phyloP scores from a whole-genome alignment of 2,113 vertebrate genomes.

The Ancistrus triradiatus region DNA sequence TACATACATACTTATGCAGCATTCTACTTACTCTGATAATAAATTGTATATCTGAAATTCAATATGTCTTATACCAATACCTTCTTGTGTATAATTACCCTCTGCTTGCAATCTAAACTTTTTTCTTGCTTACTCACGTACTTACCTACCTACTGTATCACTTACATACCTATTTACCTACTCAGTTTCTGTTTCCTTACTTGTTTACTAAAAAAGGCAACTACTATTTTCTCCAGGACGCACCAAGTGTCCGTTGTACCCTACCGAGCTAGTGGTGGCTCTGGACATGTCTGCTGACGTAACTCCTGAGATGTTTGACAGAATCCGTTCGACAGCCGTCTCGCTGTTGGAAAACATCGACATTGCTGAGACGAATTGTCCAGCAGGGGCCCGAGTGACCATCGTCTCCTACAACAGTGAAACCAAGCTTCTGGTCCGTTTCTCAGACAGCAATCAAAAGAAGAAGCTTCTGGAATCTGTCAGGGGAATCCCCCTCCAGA shows the following conservation, averaged over 20 bases:
- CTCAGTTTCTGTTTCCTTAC: too few relatives aligned
- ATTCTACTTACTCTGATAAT: too few relatives aligned
- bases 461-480: constrained; percentile 61
- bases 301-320: constrained; percentile 63
- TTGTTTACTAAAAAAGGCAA: too few relatives aligned
- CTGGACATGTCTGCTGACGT: constrained; percentile 79
- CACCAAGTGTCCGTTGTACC: constrained; percentile 69
- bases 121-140: too few relatives aligned
- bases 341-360: constrained; percentile 67
- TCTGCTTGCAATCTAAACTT: too few relatives aligned
- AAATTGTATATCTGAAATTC: too few relatives aligned
- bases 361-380: constrained; percentile 80
- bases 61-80: too few relatives aligned
- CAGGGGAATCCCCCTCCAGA: constrained; percentile 60
- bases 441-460: constrained; percentile 71
- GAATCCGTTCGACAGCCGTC: constrained; percentile 67
- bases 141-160: too few relatives aligned
- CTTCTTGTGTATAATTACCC: too few relatives aligned
- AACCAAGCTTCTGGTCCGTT: constrained; percentile 73
- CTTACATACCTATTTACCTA: too few relatives aligned
- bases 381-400: constrained; percentile 72
- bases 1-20: too few relatives aligned
- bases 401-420: constrained; percentile 69
- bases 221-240: constrained; percentile 55
- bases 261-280: constrained; percentile 80